Evolutionary conservation across 2,888 invertebrate genomes (phyloP).

Genomic region (Lasioglossum figueresi): DNA sequence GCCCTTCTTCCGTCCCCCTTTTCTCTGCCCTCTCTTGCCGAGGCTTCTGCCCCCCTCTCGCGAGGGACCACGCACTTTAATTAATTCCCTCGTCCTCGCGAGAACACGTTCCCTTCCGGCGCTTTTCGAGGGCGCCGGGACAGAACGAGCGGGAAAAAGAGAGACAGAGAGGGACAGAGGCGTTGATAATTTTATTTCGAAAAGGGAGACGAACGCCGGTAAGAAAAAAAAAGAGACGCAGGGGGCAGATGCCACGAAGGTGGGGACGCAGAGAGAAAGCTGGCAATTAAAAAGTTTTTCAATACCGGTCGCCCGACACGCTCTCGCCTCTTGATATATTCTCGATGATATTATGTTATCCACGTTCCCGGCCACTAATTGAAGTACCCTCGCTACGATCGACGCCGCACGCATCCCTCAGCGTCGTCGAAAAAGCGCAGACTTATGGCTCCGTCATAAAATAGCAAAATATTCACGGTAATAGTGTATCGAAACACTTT

Average conservation of each 20-base stretch:
- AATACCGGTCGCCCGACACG: slow-evolving; percentile 31
- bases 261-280: not conserved
- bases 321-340: slow-evolving; percentile 21
- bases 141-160: not conserved
- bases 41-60: not conserved
- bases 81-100: slow-evolving; percentile 62
- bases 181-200: slow-evolving; percentile 36
- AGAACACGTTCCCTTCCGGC: slow-evolving; percentile 37
- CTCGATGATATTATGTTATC: slow-evolving; percentile 21
- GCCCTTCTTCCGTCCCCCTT: not conserved
- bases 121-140: slow-evolving; percentile 33
- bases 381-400: not conserved
- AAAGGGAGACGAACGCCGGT: not conserved
- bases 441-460: not conserved
- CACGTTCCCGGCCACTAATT: not conserved
- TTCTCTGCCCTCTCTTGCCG: not conserved
- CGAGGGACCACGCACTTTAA: slow-evolving; percentile 59
- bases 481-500: not conserved
- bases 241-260: not conserved
- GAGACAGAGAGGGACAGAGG: not conserved
- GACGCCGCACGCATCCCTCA: not conserved
- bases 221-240: not conserved
- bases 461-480: not conserved
- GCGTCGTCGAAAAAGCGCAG: not conserved
- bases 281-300: slow-evolving; percentile 66